phyloP scores from a whole-genome alignment of 2,113 vertebrate genomes.

The Apus apus region DNA sequence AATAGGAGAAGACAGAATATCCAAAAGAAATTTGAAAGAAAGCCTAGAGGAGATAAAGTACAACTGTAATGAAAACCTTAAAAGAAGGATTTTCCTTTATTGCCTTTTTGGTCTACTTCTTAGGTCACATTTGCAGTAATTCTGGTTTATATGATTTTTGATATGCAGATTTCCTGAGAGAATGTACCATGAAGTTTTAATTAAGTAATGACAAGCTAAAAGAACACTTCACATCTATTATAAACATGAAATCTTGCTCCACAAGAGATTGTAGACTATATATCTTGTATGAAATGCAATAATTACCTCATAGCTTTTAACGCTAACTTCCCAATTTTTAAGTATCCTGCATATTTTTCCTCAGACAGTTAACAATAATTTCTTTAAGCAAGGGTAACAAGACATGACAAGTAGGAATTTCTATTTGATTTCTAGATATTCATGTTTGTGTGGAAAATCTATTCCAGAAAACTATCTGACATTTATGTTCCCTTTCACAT shows the following conservation, averaged over 20 bases:
- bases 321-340: not conserved
- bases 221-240: not conserved
- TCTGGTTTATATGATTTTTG: not conserved
- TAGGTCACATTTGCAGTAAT: not conserved
- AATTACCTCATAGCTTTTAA: not conserved
- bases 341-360: not conserved
- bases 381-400: not conserved
- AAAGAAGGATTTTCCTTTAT: constrained; percentile 16
- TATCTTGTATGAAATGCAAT: not conserved
- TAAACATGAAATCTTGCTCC: not conserved
- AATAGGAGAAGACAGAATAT: not conserved
- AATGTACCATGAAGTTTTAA: not conserved
- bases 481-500: not conserved
- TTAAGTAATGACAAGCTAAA: not conserved
- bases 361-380: not conserved
- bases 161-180: not conserved
- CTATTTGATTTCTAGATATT: not conserved
- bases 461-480: not conserved
- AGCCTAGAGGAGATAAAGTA: constrained; percentile 1
- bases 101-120: not conserved
- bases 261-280: not conserved
- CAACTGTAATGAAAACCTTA: not conserved
- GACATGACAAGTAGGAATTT: not conserved
- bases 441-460: not conserved
- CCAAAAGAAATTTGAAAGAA: constrained; percentile 26